Conservation (phyloP, 1,140 invertebrate genomes). For the Dolichoris vasculosae region DNA sequence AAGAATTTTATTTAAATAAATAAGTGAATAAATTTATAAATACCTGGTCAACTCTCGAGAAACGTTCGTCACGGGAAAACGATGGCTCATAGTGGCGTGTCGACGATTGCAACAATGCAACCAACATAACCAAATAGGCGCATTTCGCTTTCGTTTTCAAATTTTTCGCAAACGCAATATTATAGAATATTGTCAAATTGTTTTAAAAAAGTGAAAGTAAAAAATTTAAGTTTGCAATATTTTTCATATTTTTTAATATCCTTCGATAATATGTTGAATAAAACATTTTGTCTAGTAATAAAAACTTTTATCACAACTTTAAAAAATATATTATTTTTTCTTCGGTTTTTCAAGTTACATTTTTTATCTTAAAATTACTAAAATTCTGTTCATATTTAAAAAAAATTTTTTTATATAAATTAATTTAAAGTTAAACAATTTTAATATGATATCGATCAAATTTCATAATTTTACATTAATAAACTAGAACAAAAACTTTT, state of each 20-base stretch:
- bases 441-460: too few species aligned
- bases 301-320: neutral
- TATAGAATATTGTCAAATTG: neutral
- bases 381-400: too few species aligned
- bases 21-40: conserved; percentile 11
- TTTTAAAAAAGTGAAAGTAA: too few species aligned
- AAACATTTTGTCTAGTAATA: neutral
- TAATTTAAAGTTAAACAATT: too few species aligned
- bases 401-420: too few species aligned
- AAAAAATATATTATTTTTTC: neutral
- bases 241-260: too few species aligned
- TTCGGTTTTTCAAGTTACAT: too few species aligned
- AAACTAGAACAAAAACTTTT: too few species aligned
- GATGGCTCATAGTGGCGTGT: conserved; percentile 41
- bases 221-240: too few species aligned
- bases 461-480: too few species aligned
- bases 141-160: conserved; percentile 19
- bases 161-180: neutral
- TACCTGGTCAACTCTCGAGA: conserved; percentile 47
- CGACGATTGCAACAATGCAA: conserved; percentile 15
- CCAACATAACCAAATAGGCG: conserved; percentile 34
- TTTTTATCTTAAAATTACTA: too few species aligned
- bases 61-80: conserved; percentile 35
- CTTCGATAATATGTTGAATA: too few species aligned
- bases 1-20: neutral